Conservation (phyloP, 35 echinoderm and acorn worm species). For the Strongylocentrotus purpuratus region DNA sequence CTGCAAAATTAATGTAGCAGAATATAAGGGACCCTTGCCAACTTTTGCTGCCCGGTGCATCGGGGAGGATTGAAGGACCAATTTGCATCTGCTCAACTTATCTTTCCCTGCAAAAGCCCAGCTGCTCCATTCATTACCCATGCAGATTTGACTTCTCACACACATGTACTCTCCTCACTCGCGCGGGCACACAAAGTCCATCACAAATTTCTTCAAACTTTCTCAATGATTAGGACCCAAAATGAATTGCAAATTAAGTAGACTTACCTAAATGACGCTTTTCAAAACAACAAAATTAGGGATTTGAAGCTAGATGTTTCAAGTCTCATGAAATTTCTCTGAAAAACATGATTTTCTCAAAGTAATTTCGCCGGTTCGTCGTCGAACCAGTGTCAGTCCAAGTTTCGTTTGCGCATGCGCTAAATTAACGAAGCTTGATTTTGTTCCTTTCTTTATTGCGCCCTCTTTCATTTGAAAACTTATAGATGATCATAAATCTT, state of each 20-base stretch:
- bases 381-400: background rate
- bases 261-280: background rate
- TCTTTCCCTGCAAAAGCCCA: background rate
- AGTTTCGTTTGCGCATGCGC: background rate
- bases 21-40: background rate
- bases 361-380: background rate
- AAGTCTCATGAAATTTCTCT: background rate
- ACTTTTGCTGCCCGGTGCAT: background rate
- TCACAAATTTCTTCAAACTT: background rate
- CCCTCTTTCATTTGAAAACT: background rate
- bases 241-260: background rate
- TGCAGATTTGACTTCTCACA: background rate
- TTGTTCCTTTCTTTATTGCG: background rate
- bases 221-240: background rate
- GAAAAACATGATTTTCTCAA: background rate
- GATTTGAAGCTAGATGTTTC: background rate
- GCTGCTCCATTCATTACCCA: background rate
- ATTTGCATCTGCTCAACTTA: background rate
- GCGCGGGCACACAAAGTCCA: background rate
- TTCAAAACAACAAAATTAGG: background rate
- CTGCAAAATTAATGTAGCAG: background rate
- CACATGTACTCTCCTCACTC: background rate
- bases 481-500: too few relatives aligned
- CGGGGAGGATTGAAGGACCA: background rate
- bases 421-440: background rate